phyloP scores from a whole-genome alignment of 2,888 invertebrate genomes.

The Julus scanicus region DNA sequence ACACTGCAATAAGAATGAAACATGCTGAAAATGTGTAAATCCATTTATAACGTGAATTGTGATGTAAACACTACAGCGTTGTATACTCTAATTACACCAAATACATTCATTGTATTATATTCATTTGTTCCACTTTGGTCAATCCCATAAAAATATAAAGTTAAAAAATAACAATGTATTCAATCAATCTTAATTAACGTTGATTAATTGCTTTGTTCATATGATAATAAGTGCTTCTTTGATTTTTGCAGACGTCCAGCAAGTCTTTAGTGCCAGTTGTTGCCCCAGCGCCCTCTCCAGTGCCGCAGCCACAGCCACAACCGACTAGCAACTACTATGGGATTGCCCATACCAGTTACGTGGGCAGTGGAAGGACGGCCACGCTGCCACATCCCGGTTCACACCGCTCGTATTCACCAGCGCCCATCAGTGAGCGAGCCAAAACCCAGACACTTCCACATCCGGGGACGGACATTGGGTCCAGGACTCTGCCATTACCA shows the following conservation, averaged over 20 bases:
- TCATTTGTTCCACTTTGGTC: too few relatives aligned
- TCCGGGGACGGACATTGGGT: constrained; percentile 54
- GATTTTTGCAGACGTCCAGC: constrained; percentile 36
- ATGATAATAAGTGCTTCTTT: too few relatives aligned
- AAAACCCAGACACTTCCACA: constrained; percentile 60
- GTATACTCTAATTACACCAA: too few relatives aligned
- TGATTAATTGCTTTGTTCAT: too few relatives aligned
- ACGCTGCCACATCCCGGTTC: constrained; percentile 60
- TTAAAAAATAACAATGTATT: background rate
- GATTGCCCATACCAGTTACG: constrained; percentile 47
- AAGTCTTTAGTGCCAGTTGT: constrained; percentile 11
- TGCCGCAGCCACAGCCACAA: background rate
- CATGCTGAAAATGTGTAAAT: too few relatives aligned
- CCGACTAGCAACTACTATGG: constrained; percentile 54
- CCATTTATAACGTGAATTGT: too few relatives aligned
- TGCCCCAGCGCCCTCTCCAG: background rate
- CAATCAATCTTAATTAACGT: too few relatives aligned
- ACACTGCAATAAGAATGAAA: too few relatives aligned
- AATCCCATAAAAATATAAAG: too few relatives aligned
- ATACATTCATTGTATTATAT: too few relatives aligned
- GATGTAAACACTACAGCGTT: too few relatives aligned
- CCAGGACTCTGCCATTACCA: constrained; percentile 48
- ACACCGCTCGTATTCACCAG: constrained; percentile 60
- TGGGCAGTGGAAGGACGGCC: constrained; percentile 59
- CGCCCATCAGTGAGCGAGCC: constrained; percentile 57